Evolutionary conservation across 2,888 invertebrate genomes (phyloP).

Genomic region (Drosophila prostipennis): DNA sequence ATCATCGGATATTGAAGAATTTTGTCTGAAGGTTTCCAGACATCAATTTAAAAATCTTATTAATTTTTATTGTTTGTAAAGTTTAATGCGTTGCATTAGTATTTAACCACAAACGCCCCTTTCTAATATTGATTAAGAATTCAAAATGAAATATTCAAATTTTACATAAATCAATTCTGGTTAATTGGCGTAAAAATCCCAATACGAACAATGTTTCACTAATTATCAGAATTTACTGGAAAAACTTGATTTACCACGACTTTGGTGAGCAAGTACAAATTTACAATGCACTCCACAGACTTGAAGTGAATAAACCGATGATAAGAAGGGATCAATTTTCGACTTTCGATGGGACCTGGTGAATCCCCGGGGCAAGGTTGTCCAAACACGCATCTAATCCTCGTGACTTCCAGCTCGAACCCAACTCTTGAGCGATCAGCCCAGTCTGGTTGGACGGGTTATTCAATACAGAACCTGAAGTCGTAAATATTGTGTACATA

Average conservation of each 20-base stretch:
- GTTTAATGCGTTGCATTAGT: not conserved
- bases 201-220: not conserved
- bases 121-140: not conserved
- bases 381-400: slow-evolving; percentile 14
- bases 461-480: slow-evolving; percentile 39
- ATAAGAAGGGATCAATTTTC: no score
- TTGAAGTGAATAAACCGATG: not conserved
- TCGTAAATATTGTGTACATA: slow-evolving; percentile 23
- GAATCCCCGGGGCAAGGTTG: slow-evolving; percentile 30
- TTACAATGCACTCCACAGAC: not conserved
- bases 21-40: not conserved
- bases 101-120: not conserved
- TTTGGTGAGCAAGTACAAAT: no score
- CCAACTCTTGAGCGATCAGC: not conserved
- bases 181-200: not conserved
- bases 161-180: not conserved
- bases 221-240: not conserved
- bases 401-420: slow-evolving; percentile 15
- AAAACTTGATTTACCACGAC: not conserved
- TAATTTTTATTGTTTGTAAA: no score
- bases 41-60: not conserved
- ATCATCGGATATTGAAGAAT: not conserved
- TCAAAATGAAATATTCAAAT: not conserved
- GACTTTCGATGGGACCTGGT: not conserved
- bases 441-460: slow-evolving; percentile 41